A percentile compares a stretch with the other conserved stretches of the same genome.
Conservation (phyloP, 2,888 invertebrate genomes). For the Coremacera marginata region DNA sequence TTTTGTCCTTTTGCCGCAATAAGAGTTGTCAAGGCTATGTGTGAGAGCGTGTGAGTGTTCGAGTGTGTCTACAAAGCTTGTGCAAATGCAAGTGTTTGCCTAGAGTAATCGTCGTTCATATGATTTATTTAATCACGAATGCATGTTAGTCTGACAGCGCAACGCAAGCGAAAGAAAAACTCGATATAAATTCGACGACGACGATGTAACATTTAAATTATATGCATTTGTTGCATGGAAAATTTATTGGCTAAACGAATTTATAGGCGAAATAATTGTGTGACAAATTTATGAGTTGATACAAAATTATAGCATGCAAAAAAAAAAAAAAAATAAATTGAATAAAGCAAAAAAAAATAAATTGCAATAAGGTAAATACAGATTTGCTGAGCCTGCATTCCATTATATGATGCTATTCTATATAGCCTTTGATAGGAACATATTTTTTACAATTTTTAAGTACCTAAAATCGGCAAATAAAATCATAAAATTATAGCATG, state of each 20-base stretch:
- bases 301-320: not conserved
- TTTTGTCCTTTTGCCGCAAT: not conserved
- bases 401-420: no score
- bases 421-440: no score
- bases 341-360: slow-evolving; percentile 15
- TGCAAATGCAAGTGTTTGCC: slow-evolving; percentile 33
- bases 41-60: not conserved
- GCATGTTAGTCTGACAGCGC: not conserved
- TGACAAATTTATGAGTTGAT: slow-evolving; percentile 23
- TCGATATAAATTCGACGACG: not conserved
- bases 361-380: no score
- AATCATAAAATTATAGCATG: no score
- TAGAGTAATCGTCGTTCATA: slow-evolving; percentile 27
- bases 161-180: not conserved
- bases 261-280: slow-evolving; percentile 12
- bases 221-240: slow-evolving; percentile 18
- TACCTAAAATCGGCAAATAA: no score
- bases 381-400: no score
- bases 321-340: slow-evolving; percentile 2
- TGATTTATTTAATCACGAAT: slow-evolving; percentile 36
- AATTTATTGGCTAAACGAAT: slow-evolving; percentile 26
- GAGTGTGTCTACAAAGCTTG: not conserved
- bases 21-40: not conserved
- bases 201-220: slow-evolving; percentile 27
- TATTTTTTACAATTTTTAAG: no score